Evolutionary conservation across 2,113 vertebrate genomes (phyloP), one percentile per base, ranked within the genome.

Genomic region (Gopherus evgoodei): DNA sequence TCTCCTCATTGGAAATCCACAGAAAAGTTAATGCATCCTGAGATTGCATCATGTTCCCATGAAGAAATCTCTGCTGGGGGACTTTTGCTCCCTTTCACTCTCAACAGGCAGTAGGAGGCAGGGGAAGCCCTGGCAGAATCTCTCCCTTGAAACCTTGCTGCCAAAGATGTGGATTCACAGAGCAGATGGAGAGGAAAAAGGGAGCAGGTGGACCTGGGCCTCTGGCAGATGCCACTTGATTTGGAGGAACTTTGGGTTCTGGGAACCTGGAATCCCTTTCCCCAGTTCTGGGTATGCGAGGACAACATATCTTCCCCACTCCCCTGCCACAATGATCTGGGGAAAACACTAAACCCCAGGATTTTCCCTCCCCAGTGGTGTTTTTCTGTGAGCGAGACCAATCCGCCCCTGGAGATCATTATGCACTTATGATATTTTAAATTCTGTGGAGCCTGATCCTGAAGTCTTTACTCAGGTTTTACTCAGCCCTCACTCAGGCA

Each of bases 1-100:
- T 19, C 78, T 57, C 69, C 62, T 47, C 83, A 47, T 50, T 94
- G 16, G 79, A 81, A 96, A 86, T 83, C 49, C 78, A 75, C 29
- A 81, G 90, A 38, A 65, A 38, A 76, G 47, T 25, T 35, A 87
- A 56, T 81, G 57, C 3, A 47, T 78, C 81, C 53, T 81, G 38
- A 94, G 62, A 31, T 1, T 31, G 53, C 16, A 83, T 42, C 72
- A 89, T 52, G 78, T 2, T 81, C 24, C 47, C 47, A 14, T 52
- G 42, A 91, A 57, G 31, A 54, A 44, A 31, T 54, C 31, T 53
- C 19, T 19, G 24, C 65, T 25, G 13, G 3, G 4, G 6, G 22
- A 10, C 47, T 24, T 25, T 62, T n/a, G 8, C 9, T 38, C 72
- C 53, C 52, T 75, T 53, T 76, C 29, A 53, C 13, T 6, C 31